Percentiles rank a stretch among this genome's conserved stretches.
phyloP scores from a whole-genome alignment of 2,888 invertebrate species.

The Diadegma fenestrale region DNA sequence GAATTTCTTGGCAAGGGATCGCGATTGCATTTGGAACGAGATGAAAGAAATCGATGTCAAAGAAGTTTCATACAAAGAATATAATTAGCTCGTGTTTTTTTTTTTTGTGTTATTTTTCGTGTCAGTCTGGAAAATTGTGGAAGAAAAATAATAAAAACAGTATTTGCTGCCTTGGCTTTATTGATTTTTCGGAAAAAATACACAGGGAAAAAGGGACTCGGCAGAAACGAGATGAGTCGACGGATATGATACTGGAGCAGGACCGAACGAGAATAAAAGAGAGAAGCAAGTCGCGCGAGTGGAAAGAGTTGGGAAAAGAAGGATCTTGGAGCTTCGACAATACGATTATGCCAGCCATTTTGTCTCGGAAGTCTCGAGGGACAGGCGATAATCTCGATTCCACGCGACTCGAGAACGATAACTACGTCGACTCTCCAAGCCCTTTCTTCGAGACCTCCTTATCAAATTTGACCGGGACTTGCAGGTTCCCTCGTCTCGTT shows the following conservation, averaged over 20 bases:
- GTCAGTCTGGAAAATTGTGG: constrained; percentile 14
- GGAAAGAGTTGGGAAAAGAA: constrained; percentile 49
- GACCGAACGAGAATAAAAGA: constrained; percentile 38
- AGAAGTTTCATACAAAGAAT: not conserved
- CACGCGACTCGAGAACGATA: constrained; percentile 59
- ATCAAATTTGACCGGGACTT: constrained; percentile 59
- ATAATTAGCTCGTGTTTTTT: not conserved
- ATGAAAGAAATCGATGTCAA: constrained; percentile 17
- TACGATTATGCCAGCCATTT: constrained; percentile 66
- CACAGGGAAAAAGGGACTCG: not conserved
- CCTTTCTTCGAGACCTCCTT: constrained; percentile 58
- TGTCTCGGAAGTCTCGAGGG: constrained; percentile 56
- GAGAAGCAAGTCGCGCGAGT: constrained; percentile 5
- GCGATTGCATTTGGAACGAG: not conserved
- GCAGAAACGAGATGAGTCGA: not conserved
- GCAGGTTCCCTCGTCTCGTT: constrained; percentile 39
- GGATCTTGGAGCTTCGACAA: constrained; percentile 62
- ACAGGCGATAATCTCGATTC: constrained; percentile 65
- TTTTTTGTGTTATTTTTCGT: constrained; percentile 8
- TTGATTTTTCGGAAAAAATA: constrained; percentile 45
- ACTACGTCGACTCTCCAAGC: constrained; percentile 51
- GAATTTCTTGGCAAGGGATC: not conserved
- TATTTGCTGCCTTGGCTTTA: constrained; percentile 41
- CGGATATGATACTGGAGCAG: constrained; percentile 37
- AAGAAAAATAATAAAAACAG: constrained; percentile 20